These are phyloP conservation scores for Lithophane socia DNA, from an alignment of 2,888 invertebrate species.

Conservation along the genomic window DNA sequence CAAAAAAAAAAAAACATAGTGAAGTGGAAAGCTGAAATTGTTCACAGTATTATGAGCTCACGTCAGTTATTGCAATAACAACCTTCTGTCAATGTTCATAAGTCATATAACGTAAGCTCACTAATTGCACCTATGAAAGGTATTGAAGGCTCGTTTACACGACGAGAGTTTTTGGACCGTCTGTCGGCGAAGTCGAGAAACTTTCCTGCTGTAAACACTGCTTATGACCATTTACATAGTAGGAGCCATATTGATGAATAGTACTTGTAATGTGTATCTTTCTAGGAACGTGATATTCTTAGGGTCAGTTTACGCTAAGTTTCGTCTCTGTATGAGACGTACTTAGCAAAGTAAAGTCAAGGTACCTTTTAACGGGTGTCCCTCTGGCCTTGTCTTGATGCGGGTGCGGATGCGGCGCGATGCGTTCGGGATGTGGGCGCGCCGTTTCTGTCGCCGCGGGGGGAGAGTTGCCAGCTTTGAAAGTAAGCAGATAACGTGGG, in stretches of 20 bases:
- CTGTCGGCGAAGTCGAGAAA: not conserved
- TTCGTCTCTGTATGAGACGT: not conserved
- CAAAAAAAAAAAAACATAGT: not conserved
- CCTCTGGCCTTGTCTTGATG: conserved; percentile 81
- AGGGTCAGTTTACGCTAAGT: too few species aligned
- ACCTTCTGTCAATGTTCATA: not conserved
- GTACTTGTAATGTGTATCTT: not conserved
- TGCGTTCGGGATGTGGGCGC: conserved; percentile 97
- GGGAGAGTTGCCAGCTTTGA: conserved; percentile 94
- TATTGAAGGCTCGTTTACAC: not conserved
- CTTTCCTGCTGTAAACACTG: not conserved
- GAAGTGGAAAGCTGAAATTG: not conserved
- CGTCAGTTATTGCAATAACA: not conserved
- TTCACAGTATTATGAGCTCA: not conserved
- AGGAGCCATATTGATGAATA: not conserved
- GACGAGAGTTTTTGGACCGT: too few species aligned
- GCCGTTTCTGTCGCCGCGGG: conserved; percentile 86
- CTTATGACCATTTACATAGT: not conserved
- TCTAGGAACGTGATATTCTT: too few species aligned
- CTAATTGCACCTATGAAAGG: not conserved
- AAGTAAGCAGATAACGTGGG: not conserved
- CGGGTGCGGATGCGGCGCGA: conserved; percentile 94
- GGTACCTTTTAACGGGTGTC: conserved; percentile 93
- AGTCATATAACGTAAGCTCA: not conserved
- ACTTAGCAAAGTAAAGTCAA: not conserved